These are phyloP conservation scores for Melanerpes aurifrons DNA, from an alignment of 2,113 vertebrate species.

Conservation along the genomic window DNA sequence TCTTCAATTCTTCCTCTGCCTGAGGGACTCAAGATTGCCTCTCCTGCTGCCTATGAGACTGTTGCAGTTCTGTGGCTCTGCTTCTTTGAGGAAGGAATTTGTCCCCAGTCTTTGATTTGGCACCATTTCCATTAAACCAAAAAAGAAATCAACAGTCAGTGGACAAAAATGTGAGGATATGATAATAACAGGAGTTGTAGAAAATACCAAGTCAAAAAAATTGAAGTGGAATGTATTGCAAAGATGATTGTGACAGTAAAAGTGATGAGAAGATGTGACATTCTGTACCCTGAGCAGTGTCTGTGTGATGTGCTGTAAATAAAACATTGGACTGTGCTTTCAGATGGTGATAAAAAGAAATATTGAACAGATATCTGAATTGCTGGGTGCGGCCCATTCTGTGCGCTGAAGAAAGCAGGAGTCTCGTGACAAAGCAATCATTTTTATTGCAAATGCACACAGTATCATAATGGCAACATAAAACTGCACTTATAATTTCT, in stretches of 20 bases:
- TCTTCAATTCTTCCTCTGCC: background rate
- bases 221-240: background rate
- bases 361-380: background rate
- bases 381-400: background rate
- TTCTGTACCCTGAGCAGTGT: background rate
- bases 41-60: background rate
- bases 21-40: background rate
- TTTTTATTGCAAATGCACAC: background rate
- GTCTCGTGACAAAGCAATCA: background rate
- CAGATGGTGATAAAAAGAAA: background rate
- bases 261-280: background rate
- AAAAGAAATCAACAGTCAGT: background rate
- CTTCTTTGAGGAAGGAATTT: background rate
- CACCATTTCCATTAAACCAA: background rate
- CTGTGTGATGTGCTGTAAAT: background rate
- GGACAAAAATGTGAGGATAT: background rate
- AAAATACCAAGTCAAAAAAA: background rate
- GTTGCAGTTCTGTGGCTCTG: background rate
- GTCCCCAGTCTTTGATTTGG: background rate
- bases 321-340: background rate
- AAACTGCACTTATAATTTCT: background rate
- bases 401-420: background rate
- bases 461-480: slow-evolving; percentile 4
- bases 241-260: background rate
- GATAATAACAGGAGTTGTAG: background rate